Evolutionary conservation across 2,888 invertebrate genomes (phyloP), one percentile per base, ranked within the genome.

Genomic region (Phengaris alcon): DNA sequence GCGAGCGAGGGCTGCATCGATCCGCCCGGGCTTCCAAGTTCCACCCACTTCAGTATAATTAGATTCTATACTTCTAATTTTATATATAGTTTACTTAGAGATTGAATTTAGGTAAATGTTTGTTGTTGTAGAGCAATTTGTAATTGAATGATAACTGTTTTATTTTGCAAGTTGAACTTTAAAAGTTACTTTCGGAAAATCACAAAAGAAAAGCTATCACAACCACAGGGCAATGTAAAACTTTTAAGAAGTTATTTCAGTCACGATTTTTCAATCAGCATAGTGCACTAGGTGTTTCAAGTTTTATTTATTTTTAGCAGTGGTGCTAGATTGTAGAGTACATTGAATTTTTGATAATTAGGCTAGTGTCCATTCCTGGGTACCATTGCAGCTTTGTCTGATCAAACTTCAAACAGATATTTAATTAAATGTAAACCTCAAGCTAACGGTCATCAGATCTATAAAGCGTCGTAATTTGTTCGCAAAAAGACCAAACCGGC

Each of bases 1-100:
- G 76, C 77, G 51, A 79, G 74, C 78, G 77, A 76, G 80, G 79
- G 89, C 88, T 89, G 78, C 77, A 90, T 90, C 89, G 90, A 90
- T 89, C 88, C 79, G 87, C 84, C 87, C 88, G 89, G 89, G 90
- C 75, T 35, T 35, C 76, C 75, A n/a, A 6, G 78, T 77, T 76
- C 75, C 75, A 77, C 76, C 78, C 77, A 77, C 79, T 78, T 74
- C 77, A 72, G 75, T 77, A 76, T 77, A 77, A 79, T 78, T 79
- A 79, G 70, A 76, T 69, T 76, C 68, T 76, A 77, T 70, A 57
- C 72, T 75, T 75, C 59, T 22, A 22, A 22, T 22, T 22, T 1
- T 72, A 55, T 80, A 79, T 78, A 83, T 83, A 85, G 85, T 85
- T 85, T 85, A 81, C 84, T 79, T 82, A 76, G 82, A 82, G 48